Evolutionary conservation across 2,113 vertebrate species (phyloP), one percentile per base, ranked within the genome.

Genomic region (Tetraodon nigroviridis): DNA sequence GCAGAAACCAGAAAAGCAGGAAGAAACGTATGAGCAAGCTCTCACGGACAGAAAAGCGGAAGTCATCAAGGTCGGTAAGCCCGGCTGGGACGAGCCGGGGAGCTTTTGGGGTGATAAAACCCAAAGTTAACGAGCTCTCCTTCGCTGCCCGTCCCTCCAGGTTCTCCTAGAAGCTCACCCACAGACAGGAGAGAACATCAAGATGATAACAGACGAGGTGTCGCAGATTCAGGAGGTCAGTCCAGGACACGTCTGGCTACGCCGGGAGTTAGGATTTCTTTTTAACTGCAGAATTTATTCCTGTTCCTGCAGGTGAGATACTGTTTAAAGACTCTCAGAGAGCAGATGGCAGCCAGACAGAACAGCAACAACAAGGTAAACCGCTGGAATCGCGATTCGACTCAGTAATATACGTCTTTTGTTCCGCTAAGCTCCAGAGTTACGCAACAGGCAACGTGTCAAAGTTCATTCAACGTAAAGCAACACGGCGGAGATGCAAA

Each of bases 211-310:
- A 3, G 94, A 93, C 6, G 92, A 96, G 83, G 91, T 89, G 44
- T 86, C 91, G 3, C 92, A 94, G 58, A 92, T 93, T 40, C 94
- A 94, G 67, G 92, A 93, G 92, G 93, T 93, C 67, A 86, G 80
- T 70, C 52, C 32, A 21, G 15, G 42, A 49, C 52, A 6, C 5
- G 13, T 54, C 51, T 24, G n/a, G n/a, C n/a, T n/a, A n/a, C n/a
- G n/a, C n/a, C n/a, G n/a, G n/a, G n/a, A n/a, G n/a, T n/a, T n/a
- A n/a, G n/a, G 29, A 19, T 17, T 54, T 45, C 7, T 20, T 21
- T 54, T 58, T n/a, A 6, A 24, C 49, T 46, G 16, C 11, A 1
- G 55, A 7, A 20, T 62, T 14, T 74, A 19, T 8, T 14, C 64
- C 44, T 50, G 17, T 49, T 46, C 4, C n/a, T n/a, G 8, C 41